phyloP scores from a whole-genome alignment of 1,140 invertebrate species.

The Diabrotica virgifera region DNA sequence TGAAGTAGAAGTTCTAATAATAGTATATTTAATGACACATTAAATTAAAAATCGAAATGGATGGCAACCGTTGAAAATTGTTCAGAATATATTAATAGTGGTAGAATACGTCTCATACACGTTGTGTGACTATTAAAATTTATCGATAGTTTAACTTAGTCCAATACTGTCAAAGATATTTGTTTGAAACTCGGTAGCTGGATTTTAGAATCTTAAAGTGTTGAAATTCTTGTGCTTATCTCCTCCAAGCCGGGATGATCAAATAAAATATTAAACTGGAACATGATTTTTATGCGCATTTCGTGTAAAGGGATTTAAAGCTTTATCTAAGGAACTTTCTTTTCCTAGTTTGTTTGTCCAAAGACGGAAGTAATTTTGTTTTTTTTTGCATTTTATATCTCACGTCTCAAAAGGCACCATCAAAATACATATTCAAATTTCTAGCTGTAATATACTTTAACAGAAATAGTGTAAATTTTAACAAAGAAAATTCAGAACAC shows the following conservation, averaged over 20 bases:
- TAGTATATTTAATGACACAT: too few species aligned
- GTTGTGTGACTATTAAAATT: too few species aligned
- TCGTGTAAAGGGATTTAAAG: conserved; percentile 42
- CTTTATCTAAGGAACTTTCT: conserved; percentile 6
- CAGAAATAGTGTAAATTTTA: too few species aligned
- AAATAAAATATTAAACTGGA: conserved; percentile 46
- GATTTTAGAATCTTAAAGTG: conserved; percentile 18
- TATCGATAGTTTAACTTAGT: neutral
- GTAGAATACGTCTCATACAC: too few species aligned
- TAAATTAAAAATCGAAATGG: too few species aligned
- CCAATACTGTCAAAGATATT: conserved; percentile 3
- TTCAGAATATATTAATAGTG: too few species aligned
- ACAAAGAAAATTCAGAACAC: too few species aligned
- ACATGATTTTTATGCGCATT: conserved; percentile 45
- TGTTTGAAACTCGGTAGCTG: conserved; percentile 7
- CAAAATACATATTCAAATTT: neutral
- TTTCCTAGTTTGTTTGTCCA: conserved; percentile 11
- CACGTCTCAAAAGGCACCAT: neutral
- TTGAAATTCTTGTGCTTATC: conserved; percentile 37
- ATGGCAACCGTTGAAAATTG: too few species aligned
- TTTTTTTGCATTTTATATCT: neutral
- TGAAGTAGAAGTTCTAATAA: too few species aligned
- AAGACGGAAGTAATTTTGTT: conserved; percentile 8
- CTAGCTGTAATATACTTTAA: neutral
- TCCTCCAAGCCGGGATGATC: conserved; percentile 36